Evolutionary conservation across 2,113 vertebrate genomes (phyloP).

Genomic region (Hemibagrus wyckioides): DNA sequence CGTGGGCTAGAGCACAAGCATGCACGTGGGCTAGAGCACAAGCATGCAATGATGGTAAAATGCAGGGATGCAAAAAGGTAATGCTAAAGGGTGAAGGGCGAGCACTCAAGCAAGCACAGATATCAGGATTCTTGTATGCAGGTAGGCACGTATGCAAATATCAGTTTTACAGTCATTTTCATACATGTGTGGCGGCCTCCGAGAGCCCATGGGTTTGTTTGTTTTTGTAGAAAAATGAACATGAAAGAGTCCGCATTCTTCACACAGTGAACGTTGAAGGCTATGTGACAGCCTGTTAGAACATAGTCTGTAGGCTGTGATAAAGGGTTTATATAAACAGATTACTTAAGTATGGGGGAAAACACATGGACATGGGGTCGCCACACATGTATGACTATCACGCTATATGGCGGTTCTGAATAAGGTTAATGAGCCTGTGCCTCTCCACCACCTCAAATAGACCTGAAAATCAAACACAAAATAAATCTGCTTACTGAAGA

Average conservation of each 20-base stretch:
- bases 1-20: too few relatives aligned
- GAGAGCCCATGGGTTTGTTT: neutral
- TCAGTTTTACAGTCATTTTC: neutral
- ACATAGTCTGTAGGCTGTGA: neutral
- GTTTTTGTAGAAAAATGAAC: too few relatives aligned
- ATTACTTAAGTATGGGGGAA: neutral
- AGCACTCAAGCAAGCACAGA: neutral
- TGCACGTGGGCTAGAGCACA: neutral
- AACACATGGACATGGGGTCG: neutral
- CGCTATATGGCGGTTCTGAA: neutral
- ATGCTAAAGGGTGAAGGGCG: neutral
- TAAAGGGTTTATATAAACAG: neutral
- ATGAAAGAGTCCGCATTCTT: neutral
- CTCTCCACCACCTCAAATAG: constrained; percentile 12
- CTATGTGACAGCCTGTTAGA: neutral
- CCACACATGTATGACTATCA: neutral
- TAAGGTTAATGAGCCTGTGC: constrained; percentile 4
- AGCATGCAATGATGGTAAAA: neutral
- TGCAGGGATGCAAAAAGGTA: neutral
- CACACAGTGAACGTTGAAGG: neutral
- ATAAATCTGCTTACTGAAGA: constrained; percentile 10
- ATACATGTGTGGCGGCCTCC: neutral
- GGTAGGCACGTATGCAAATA: neutral
- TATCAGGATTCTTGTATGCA: neutral
- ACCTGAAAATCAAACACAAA: constrained; percentile 31